Evolutionary conservation across 2,888 invertebrate species (phyloP), one percentile per base, ranked within the genome.

Genomic region (Rhagonycha fulva): DNA sequence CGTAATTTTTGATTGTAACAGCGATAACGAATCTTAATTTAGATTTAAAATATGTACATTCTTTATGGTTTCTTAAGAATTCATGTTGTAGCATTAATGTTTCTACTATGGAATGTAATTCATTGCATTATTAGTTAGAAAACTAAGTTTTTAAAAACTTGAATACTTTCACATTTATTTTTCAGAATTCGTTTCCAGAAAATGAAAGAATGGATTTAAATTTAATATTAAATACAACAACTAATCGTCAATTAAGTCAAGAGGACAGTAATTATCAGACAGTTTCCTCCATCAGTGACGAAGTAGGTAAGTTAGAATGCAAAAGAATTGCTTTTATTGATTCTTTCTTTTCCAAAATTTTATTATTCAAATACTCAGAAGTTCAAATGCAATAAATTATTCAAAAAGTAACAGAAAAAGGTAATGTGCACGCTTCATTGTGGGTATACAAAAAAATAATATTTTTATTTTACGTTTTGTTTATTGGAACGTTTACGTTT

Each of bases 41-140:
- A 70, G 30, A 62, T 19, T 70, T 60, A 11, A 66, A 67, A 47
- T 47, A 47, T 66, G 26, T 24, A 67, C 71, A 14, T 66, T 66
- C 71, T 72, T 72, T 68, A 68, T 66, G 72, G 72, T 61, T 72
- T 72, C 28, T 9, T 68, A 72, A 61, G 68, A 62, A 68, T 19
- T 63, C 63, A 63, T 68, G 47, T 47, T 47, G 47, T 47, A 47
- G 47, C 47, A 47, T 47, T 47, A 47, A 47, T 47, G n/a, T n/a
- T n/a, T n/a, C 47, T 47, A 47, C 47, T 47, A n/a, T n/a, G 47
- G 47, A 47, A 47, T 47, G 47, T 47, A 47, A 47, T 47, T 72
- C 72, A 72, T 68, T 68, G 68, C 68, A 70, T 26, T 32, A 72
- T 72, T 72, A 67, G 67, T 67, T 72, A 67, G 72, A 47, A 28